Evolutionary conservation across 2,888 invertebrate genomes (phyloP).

Genomic region (Priocnemis perturbator): DNA sequence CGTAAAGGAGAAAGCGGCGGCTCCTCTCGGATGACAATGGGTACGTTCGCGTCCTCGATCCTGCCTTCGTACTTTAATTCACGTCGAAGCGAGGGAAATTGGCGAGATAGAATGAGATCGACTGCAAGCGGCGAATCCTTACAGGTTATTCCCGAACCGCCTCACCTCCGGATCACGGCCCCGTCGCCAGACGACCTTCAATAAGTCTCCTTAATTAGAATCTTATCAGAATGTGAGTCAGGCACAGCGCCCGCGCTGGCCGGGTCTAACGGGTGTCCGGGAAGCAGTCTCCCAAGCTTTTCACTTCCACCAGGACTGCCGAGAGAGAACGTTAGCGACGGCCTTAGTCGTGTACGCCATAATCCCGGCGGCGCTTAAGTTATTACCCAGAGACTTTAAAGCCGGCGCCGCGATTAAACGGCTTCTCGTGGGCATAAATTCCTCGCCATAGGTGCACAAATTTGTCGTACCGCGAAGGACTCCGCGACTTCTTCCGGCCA

Average conservation of each 20-base stretch:
- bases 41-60: too few species aligned
- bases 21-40: too few species aligned
- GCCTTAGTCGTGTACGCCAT: conserved; percentile 14
- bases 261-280: conserved; percentile 25
- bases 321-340: too few species aligned
- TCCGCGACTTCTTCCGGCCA: neutral
- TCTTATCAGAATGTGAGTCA: conserved; percentile 64
- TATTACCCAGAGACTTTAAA: conserved; percentile 31
- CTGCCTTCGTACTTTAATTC: neutral
- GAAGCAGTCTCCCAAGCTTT: conserved; percentile 17
- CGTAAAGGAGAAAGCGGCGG: too few species aligned
- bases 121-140: conserved; percentile 12
- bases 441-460: neutral
- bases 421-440: conserved; percentile 8
- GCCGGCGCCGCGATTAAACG: conserved; percentile 25
- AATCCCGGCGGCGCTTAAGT: conserved; percentile 26
- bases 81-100: conserved; percentile 28
- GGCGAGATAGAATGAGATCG: conserved; percentile 5
- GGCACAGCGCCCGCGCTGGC: conserved; percentile 33
- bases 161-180: conserved; percentile 13
- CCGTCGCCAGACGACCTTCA: conserved; percentile 36
- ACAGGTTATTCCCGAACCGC: conserved; percentile 27
- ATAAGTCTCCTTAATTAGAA: conserved; percentile 67
- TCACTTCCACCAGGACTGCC: too few species aligned
- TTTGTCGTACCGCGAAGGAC: neutral